Evolutionary conservation across 2,888 invertebrate species (phyloP).

Genomic region (Ornithoptera alexandrae): DNA sequence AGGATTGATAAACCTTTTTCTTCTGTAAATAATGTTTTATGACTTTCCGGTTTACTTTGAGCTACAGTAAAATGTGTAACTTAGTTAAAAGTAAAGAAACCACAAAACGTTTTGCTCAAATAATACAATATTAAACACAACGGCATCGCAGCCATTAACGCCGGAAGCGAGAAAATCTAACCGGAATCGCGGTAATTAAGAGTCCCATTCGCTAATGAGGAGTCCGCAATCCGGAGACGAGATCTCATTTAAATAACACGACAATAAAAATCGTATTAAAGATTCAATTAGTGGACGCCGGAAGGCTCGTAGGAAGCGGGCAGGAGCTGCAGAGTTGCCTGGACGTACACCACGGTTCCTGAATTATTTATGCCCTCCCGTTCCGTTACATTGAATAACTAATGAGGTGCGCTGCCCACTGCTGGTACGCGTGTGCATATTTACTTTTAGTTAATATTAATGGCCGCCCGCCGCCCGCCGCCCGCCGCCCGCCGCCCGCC

Average conservation of each 20-base stretch:
- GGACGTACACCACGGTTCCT: conserved; percentile 50
- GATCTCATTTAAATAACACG: conserved; percentile 54
- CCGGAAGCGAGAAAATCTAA: conserved; percentile 5
- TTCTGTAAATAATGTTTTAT: too few species aligned
- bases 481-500: conserved; percentile 16
- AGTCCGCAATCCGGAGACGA: conserved; percentile 33
- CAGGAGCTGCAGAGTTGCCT: conserved; percentile 35
- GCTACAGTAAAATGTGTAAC: too few species aligned
- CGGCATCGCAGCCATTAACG: too few species aligned
- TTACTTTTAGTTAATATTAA: conserved; percentile 54
- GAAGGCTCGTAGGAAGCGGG: conserved; percentile 46
- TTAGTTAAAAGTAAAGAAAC: too few species aligned
- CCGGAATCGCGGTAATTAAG: conserved; percentile 17
- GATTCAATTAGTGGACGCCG: conserved; percentile 52
- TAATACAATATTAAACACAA: too few species aligned
- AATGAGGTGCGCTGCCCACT: conserved; percentile 54
- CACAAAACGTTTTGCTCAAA: too few species aligned
- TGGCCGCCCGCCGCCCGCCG: conserved; percentile 39
- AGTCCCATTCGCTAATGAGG: conserved; percentile 26
- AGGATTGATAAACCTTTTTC: too few species aligned
- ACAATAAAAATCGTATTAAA: conserved; percentile 51
- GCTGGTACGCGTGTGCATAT: conserved; percentile 43
- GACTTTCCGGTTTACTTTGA: too few species aligned
- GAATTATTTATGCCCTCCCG: conserved; percentile 63
- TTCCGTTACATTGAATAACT: conserved; percentile 74